Conservation (phyloP, 2,888 invertebrate genomes). For the Macrophya alboannulata region DNA sequence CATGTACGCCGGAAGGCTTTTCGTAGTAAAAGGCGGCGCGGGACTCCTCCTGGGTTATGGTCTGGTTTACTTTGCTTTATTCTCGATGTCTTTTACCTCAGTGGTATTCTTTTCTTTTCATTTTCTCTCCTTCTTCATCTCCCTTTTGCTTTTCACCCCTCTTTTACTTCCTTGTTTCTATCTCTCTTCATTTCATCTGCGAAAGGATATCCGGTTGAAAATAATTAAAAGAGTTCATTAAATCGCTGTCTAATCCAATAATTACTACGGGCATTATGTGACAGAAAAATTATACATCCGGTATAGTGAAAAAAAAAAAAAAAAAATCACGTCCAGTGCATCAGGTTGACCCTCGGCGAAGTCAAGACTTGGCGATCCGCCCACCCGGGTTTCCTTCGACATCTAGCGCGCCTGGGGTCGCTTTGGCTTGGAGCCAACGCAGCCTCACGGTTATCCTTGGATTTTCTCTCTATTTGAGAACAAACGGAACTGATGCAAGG, state of each 20-base stretch:
- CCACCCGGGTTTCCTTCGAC: conserved; percentile 19
- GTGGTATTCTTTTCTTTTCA: conserved; percentile 21
- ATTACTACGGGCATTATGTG: background rate
- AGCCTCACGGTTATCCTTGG: conserved; percentile 71
- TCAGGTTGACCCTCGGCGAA: conserved; percentile 19
- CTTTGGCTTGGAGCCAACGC: conserved; percentile 77
- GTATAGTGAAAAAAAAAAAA: background rate
- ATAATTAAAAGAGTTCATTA: background rate
- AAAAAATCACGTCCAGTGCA: background rate
- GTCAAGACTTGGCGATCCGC: background rate
- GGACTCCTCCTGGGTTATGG: conserved; percentile 63
- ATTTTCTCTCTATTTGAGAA: conserved; percentile 79
- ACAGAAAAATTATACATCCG: background rate
- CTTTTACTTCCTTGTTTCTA: background rate
- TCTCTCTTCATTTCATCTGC: background rate
- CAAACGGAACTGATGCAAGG: conserved; percentile 73
- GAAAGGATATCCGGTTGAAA: conserved; percentile 20
- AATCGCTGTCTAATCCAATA: background rate
- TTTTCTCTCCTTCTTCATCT: conserved; percentile 34
- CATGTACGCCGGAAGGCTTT: conserved; percentile 72
- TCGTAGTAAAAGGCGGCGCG: conserved; percentile 68
- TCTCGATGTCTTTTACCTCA: conserved; percentile 44
- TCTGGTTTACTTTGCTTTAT: conserved; percentile 57
- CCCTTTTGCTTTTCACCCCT: background rate
- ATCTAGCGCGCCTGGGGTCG: conserved; percentile 39